Base-by-base conservation (phyloP, 2,797 vertebrate genomes). In the Cercopithecus mitis region DNA sequence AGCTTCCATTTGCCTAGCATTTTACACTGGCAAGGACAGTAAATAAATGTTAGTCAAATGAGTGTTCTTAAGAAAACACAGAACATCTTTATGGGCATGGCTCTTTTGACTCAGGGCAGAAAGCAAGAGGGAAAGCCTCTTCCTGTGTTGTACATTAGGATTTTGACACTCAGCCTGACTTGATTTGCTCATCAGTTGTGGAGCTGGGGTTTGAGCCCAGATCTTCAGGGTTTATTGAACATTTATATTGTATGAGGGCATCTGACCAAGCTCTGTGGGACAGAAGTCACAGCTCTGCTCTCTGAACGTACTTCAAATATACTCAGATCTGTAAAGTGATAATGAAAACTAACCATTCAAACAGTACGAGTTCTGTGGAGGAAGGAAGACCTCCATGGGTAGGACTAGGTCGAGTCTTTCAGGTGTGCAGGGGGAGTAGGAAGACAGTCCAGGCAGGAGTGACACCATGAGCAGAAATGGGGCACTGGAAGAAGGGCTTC, bases 11-110 rank as follows among this genome's bases (percentile, higher is more conserved):
- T 39, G 12, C 89, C 52, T 64, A 57, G 67, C 14, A 7, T 22
- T 77, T 91, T 90, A 77, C 30, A 79, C 72, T 88, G 94, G 94
- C 80, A 77, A 79, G 79, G 87, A 27, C 13, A 43, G 83, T 96
- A 87, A 92, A 81, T 88, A 88, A 80, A 52, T 80, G 81, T 73
- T 91, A 82, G 92, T 87, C 52, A 85, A 39, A 30, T 82, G 89
- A 55, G 15, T 17, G 25, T 61, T 79, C 45, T 80, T 80, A 79
- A 76, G 79, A 82, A 88, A 41, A 45, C 27, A 83, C 2, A 76
- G 57, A 41, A 0, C 2, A 0, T 93, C 94, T 88, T 81, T 85
- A 72, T 75, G 58, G 67, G 73, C 25, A 0, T 88, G 50, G 33
- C 25, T 24, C 39, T 9, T 3, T 14, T 58, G 85, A n/a, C 93